Conservation (phyloP, 2,113 vertebrate genomes). For the Chunga burmeisteri region DNA sequence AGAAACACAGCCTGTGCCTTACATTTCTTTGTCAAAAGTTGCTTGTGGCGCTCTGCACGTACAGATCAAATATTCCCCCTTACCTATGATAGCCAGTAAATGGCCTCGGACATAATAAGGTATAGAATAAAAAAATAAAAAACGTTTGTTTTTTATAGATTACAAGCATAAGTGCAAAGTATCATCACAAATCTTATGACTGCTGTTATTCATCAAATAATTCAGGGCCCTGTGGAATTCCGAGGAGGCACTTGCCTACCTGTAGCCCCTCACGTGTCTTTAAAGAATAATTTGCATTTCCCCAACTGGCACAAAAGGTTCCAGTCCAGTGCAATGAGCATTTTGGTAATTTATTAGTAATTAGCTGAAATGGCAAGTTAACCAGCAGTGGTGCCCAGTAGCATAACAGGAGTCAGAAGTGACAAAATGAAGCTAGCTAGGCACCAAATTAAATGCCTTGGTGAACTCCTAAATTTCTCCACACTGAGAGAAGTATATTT, state of each 20-base stretch:
- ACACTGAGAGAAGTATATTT: background rate
- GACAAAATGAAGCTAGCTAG: background rate
- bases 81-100: background rate
- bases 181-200: background rate
- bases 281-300: background rate
- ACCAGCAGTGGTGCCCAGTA: background rate
- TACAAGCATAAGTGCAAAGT: background rate
- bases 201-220: background rate
- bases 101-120: too few relatives aligned
- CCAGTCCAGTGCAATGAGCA: background rate
- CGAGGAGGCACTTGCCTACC: background rate
- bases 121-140: background rate
- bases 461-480: background rate
- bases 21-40: background rate
- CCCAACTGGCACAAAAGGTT: background rate
- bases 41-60: fast-evolving
- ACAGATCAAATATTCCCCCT: too few relatives aligned
- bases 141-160: background rate
- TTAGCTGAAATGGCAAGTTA: background rate
- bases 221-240: fast-evolving
- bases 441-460: background rate
- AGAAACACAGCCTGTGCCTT: background rate
- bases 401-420: background rate
- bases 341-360: background rate
- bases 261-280: background rate